Conservation (phyloP, 1,140 invertebrate genomes). For the Drosophila suzukii region DNA sequence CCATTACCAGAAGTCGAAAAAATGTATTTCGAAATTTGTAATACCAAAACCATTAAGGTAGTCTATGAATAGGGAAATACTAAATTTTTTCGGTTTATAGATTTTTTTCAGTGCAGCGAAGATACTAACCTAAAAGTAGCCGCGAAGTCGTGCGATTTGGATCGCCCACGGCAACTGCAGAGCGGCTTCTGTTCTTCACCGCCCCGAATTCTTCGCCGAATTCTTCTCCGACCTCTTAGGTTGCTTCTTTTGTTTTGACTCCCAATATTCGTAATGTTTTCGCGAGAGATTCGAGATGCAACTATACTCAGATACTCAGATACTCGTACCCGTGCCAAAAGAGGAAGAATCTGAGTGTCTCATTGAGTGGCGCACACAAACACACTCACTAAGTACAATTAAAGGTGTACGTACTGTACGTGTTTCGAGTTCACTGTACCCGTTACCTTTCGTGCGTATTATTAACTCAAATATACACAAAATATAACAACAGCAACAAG, state of each 20-base stretch:
- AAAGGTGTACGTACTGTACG: conserved; percentile 39
- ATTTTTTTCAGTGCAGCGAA: conserved; percentile 10
- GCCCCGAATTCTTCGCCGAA: background rate
- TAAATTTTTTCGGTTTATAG: too few relatives aligned
- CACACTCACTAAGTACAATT: conserved; percentile 19
- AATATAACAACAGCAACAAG: conserved; percentile 42
- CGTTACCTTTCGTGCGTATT: conserved; percentile 71
- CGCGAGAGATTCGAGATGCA: conserved; percentile 3
- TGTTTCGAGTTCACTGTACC: conserved; percentile 74
- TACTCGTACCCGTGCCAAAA: background rate
- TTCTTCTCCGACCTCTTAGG: conserved; percentile 30
- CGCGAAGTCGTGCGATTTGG: conserved; percentile 34
- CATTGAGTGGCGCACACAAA: conserved; percentile 17
- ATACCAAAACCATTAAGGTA: too few relatives aligned
- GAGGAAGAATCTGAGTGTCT: conserved; percentile 21
- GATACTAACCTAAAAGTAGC: conserved; percentile 35
- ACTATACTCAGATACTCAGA: background rate
- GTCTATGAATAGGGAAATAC: too few relatives aligned
- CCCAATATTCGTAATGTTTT: conserved; percentile 58
- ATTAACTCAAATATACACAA: conserved; percentile 62
- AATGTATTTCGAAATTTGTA: too few relatives aligned
- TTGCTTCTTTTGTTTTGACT: conserved; percentile 71
- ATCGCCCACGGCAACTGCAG: conserved; percentile 46
- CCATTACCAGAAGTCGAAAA: too few relatives aligned
- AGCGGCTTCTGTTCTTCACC: conserved; percentile 60